These are phyloP conservation scores for Drosophila pallidifrons DNA, from an alignment of 1,140 invertebrate species.

Conservation along the genomic window DNA sequence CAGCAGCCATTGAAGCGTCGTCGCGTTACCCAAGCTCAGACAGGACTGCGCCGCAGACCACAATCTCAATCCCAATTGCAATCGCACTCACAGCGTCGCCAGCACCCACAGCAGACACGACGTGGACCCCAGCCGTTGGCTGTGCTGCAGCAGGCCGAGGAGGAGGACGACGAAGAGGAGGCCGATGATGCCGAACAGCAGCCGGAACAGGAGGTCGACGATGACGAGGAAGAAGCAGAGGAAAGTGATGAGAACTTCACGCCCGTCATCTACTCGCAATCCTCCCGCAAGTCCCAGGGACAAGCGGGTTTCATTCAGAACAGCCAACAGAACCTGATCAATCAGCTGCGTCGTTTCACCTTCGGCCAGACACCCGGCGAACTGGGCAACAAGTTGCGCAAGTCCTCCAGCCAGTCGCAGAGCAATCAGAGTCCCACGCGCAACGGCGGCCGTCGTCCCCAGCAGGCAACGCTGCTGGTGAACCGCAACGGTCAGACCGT, in stretches of 20 bases:
- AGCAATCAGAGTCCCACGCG: slow-evolving; percentile 14
- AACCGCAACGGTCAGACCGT: slow-evolving; percentile 79
- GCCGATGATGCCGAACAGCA: slow-evolving; percentile 31
- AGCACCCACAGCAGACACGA: slow-evolving; percentile 17
- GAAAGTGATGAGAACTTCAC: slow-evolving; percentile 44
- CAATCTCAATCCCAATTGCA: slow-evolving; percentile 26
- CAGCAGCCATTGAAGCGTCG: slow-evolving; percentile 37
- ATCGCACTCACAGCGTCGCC: slow-evolving; percentile 28
- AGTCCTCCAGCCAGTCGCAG: not conserved
- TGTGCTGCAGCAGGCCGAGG: slow-evolving; percentile 23
- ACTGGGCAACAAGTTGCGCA: slow-evolving; percentile 52
- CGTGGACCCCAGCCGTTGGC: slow-evolving; percentile 39
- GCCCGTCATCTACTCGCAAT: slow-evolving; percentile 33
- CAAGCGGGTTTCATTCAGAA: slow-evolving; percentile 76
- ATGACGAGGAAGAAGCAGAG: slow-evolving; percentile 47
- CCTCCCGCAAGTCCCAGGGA: slow-evolving; percentile 62
- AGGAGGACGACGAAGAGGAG: slow-evolving; percentile 24
- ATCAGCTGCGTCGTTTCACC: slow-evolving; percentile 75
- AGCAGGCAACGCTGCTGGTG: slow-evolving; percentile 68
- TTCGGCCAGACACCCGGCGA: slow-evolving; percentile 69
- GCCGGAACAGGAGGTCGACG: slow-evolving; percentile 38
- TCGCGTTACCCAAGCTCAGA: slow-evolving; percentile 38
- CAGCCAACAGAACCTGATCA: slow-evolving; percentile 74
- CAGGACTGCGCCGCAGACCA: no score
- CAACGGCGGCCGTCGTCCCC: slow-evolving; percentile 46